phyloP scores from a whole-genome alignment of 2,113 vertebrate species.

The Cryptoleucopteryx plumbea region DNA sequence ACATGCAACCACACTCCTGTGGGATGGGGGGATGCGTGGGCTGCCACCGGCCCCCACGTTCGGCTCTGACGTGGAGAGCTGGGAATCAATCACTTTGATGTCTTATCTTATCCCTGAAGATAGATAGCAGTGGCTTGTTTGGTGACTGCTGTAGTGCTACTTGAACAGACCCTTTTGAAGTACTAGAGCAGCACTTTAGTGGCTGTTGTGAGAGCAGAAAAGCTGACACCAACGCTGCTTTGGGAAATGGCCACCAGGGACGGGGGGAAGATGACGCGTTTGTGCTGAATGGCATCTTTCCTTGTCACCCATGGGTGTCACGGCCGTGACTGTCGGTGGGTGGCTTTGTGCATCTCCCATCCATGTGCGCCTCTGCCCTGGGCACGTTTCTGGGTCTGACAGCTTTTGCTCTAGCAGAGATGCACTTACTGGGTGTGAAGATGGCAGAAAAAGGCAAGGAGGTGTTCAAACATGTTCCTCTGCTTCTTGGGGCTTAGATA shows the following conservation, averaged over 20 bases:
- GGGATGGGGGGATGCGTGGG: background rate
- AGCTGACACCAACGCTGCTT: slow-evolving; percentile 19
- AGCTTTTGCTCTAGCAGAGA: background rate
- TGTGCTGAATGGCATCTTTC: background rate
- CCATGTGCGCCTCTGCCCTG: rapidly evolving
- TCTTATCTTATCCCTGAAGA: slow-evolving; percentile 63
- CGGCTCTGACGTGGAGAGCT: background rate
- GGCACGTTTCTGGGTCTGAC: rapidly evolving
- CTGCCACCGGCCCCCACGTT: background rate
- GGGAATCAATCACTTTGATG: slow-evolving; percentile 71
- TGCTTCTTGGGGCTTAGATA: background rate
- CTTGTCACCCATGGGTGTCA: background rate
- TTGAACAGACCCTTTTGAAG: slow-evolving; percentile 57
- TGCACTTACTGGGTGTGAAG: background rate
- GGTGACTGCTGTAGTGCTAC: slow-evolving; percentile 3
- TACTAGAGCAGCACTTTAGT: slow-evolving; percentile 17
- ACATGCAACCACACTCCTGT: background rate
- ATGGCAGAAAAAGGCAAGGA: background rate
- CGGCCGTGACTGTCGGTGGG: rapidly evolving
- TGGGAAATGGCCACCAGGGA: background rate
- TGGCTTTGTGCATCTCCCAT: background rate
- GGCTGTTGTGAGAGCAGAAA: slow-evolving; percentile 4
- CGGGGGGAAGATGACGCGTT: rapidly evolving
- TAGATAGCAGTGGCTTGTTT: slow-evolving; percentile 11
- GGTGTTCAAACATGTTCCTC: background rate